phyloP scores from a whole-genome alignment of 2,113 vertebrate species.

The Misgurnus anguillicaudatus region DNA sequence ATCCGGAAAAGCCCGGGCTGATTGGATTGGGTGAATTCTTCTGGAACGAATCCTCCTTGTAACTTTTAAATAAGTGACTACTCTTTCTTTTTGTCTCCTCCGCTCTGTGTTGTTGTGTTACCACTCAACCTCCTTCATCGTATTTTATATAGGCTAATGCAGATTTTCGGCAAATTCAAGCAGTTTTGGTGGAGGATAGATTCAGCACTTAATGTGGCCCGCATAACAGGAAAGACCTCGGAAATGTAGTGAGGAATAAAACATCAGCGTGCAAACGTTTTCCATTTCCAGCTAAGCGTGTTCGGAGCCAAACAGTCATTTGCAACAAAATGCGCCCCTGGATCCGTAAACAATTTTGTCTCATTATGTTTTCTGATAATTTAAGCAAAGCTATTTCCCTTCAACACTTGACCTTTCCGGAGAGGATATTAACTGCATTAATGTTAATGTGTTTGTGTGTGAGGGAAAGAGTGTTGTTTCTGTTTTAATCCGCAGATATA shows the following conservation, averaged over 20 bases:
- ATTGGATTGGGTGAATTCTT: conserved; percentile 69
- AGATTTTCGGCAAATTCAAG: neutral
- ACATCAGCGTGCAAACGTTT: conserved; percentile 34
- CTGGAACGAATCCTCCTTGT: conserved; percentile 69
- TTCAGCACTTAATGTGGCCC: neutral
- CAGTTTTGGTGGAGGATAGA: neutral
- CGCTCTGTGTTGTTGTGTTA: conserved; percentile 46
- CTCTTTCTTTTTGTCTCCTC: conserved; percentile 38
- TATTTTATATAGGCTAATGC: conserved; percentile 36
- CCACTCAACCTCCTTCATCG: conserved; percentile 50
- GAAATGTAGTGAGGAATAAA: conserved; percentile 11
- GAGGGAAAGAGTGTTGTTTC: conserved; percentile 13
- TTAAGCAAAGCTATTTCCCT: conserved; percentile 62
- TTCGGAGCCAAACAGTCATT: conserved; percentile 34
- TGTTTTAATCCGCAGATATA: conserved; percentile 1
- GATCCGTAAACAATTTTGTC: conserved; percentile 63
- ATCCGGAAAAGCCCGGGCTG: conserved; percentile 70
- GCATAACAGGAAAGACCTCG: conserved; percentile 12
- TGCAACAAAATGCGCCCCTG: conserved; percentile 56
- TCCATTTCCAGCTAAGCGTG: conserved; percentile 40
- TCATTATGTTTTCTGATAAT: conserved; percentile 63
- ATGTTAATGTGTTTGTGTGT: conserved; percentile 48
- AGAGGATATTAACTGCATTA: conserved; percentile 60
- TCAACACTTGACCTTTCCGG: conserved; percentile 63
- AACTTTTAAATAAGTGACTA: conserved; percentile 61